Evolutionary conservation across 1,140 invertebrate species (phyloP).

Genomic region (Hycleus phaleratus): DNA sequence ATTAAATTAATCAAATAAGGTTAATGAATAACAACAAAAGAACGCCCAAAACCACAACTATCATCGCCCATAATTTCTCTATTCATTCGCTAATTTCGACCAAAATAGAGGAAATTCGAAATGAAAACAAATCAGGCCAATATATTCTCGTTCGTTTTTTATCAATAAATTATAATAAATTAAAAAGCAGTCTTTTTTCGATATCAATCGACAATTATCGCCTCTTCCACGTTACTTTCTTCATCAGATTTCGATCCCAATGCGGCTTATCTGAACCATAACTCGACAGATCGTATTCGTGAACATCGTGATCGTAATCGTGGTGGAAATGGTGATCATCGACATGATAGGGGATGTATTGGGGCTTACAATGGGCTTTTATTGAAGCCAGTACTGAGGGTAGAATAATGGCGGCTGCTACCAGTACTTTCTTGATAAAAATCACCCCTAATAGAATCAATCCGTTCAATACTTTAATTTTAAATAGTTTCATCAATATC

Average conservation of each 20-base stretch:
- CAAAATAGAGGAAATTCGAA: too few relatives aligned
- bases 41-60: too few relatives aligned
- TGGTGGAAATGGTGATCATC: constrained; percentile 26
- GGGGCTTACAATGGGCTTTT: constrained; percentile 50
- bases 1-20: too few relatives aligned
- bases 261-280: constrained; percentile 1
- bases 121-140: too few relatives aligned
- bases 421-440: constrained; percentile 60
- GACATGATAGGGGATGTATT: constrained; percentile 18
- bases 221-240: neutral
- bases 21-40: too few relatives aligned
- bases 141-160: too few relatives aligned
- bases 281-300: neutral
- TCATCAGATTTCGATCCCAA: neutral
- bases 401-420: constrained; percentile 52
- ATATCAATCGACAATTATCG: too few relatives aligned
- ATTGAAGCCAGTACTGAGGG: constrained; percentile 54
- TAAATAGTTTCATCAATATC: constrained; percentile 52
- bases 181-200: too few relatives aligned
- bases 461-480: constrained; percentile 54
- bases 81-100: too few relatives aligned
- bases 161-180: too few relatives aligned
- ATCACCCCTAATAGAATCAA: constrained; percentile 56
- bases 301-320: constrained; percentile 2
- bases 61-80: too few relatives aligned